Base-by-base conservation (phyloP, 2,888 invertebrate species). In the Dyspetes luteomarginatus region DNA sequence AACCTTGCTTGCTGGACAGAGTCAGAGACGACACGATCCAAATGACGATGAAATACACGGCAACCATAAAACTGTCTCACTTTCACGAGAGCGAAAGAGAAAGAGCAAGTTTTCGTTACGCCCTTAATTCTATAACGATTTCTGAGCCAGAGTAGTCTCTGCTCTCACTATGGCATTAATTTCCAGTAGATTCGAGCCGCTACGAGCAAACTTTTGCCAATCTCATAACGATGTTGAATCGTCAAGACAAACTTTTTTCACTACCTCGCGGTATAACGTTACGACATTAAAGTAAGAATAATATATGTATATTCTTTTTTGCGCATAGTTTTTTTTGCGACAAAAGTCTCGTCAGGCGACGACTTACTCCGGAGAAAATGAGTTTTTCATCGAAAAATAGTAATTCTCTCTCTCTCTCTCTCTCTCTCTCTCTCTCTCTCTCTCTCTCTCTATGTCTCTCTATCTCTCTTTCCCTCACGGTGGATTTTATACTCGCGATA, bases 21-120 rank as follows among this genome's bases (percentile, higher is more conserved):
- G 58, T 24, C 45, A 77, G n/a, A n/a, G 81, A 72, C 75, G 64
- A 60, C 75, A 55, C 75, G 55, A 76, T 68, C 82, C 83, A 86
- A 86, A 85, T 85, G 85, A 86, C 85, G 86, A 85, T 86, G 85
- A 88, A 86, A 87, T 85, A 85, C n/a, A n/a, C 80, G 83, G 69
- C 64, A 75, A 75, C 79, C 69, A 82, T 85, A 85, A 86, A 86
- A 83, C 82, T 78, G 80, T 64, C 64, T 43, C 22, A 45, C 67
- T 80, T 36, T 30, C 24, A 41, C 43, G 24, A 50, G 69, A 64
- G 62, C 4, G 41, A 17, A n/a, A 45, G 52, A 62, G 45, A 36
- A 24, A 56, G 58, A 43, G 52, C 65, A 43, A 52, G 19, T 55
- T 30, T 78, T 74, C 78, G 69, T 81, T 74, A 77, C 78, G 78